phyloP scores from a whole-genome alignment of 92 coral and sea anemone species.

The Porites rus region DNA sequence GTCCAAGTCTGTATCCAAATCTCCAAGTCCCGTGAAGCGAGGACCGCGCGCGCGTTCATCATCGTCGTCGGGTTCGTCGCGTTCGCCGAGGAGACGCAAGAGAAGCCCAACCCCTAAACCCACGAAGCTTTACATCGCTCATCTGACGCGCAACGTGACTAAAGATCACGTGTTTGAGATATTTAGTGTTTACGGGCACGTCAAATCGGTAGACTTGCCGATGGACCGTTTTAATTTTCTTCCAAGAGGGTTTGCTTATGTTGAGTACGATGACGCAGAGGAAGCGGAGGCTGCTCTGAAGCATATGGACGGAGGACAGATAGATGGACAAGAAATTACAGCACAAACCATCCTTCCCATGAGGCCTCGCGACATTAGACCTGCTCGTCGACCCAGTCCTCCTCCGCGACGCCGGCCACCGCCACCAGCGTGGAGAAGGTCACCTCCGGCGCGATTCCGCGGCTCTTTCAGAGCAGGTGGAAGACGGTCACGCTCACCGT shows the following conservation, averaged over 20 bases:
- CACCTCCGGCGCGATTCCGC: slow-evolving; percentile 94
- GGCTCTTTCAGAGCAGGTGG: slow-evolving; percentile 79
- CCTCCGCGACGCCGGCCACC: slow-evolving; percentile 80
- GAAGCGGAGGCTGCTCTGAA: slow-evolving; percentile 92
- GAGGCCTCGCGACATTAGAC: slow-evolving; percentile 87
- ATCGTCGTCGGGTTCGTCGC: slow-evolving; percentile 83
- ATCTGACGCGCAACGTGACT: slow-evolving; percentile 92
- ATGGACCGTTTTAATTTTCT: slow-evolving; percentile 87
- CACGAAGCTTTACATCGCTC: slow-evolving; percentile 86
- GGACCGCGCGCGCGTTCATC: slow-evolving; percentile 85
- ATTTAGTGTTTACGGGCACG: slow-evolving; percentile 96
- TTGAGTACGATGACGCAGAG: slow-evolving; percentile 87
- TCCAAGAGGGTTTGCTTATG: slow-evolving; percentile 95
- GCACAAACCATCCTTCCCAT: slow-evolving; percentile 91
- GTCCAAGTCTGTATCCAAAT: slow-evolving; percentile 83
- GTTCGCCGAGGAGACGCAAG: slow-evolving; percentile 92
- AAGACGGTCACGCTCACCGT: slow-evolving; percentile 89
- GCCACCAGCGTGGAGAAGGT: slow-evolving; percentile 89
- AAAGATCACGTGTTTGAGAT: slow-evolving; percentile 97
- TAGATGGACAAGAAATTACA: slow-evolving; percentile 94
- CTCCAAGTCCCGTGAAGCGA: slow-evolving; percentile 75
- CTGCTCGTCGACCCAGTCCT: slow-evolving; percentile 85
- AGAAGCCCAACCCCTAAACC: slow-evolving; percentile 97
- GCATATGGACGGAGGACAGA: slow-evolving; percentile 99
- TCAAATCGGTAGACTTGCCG: slow-evolving; percentile 91